Conservation (phyloP, 2,113 vertebrate species). For the Megaleporinus macrocephalus region DNA sequence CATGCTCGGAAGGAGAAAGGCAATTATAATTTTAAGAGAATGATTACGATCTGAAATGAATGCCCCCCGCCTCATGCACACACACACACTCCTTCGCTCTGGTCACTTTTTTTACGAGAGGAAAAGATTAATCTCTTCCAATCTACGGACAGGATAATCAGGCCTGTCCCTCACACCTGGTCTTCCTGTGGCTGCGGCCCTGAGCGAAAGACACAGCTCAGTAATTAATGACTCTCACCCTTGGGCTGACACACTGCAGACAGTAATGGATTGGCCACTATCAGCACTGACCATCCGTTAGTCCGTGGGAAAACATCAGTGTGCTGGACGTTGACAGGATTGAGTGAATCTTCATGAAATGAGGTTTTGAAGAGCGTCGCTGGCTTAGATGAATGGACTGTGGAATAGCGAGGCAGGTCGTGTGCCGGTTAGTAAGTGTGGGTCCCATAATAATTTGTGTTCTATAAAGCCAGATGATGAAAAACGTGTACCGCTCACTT, state of each 20-base stretch:
- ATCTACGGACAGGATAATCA: conserved; percentile 61
- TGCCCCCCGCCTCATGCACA: conserved; percentile 10
- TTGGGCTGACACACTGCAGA: conserved; percentile 55
- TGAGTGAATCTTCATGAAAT: conserved; percentile 41
- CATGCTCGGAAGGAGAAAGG: conserved; percentile 50
- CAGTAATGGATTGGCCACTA: conserved; percentile 63
- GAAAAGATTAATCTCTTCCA: conserved; percentile 59
- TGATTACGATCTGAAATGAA: conserved; percentile 57
- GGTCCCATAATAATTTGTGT: neutral
- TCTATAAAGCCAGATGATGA: neutral
- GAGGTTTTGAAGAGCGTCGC: conserved; percentile 35
- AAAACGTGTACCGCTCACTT: neutral
- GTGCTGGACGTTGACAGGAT: conserved; percentile 35
- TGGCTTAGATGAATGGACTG: conserved; percentile 5
- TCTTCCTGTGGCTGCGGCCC: conserved; percentile 52
- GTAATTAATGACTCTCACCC: conserved; percentile 67
- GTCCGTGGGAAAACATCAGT: conserved; percentile 56
- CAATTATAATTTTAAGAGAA: conserved; percentile 55
- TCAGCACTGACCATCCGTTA: conserved; percentile 58
- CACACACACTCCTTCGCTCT: conserved; percentile 24
- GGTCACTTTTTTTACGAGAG: conserved; percentile 35
- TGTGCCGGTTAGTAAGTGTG: conserved; percentile 12
- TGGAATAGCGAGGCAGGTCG: neutral
- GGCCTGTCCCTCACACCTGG: conserved; percentile 61
- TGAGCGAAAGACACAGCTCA: conserved; percentile 47